Percentiles rank a stretch among this genome's conserved stretches.
These are phyloP conservation scores for Cisticola juncidis DNA, from an alignment of 2,113 vertebrate species.

Conservation along the genomic window DNA sequence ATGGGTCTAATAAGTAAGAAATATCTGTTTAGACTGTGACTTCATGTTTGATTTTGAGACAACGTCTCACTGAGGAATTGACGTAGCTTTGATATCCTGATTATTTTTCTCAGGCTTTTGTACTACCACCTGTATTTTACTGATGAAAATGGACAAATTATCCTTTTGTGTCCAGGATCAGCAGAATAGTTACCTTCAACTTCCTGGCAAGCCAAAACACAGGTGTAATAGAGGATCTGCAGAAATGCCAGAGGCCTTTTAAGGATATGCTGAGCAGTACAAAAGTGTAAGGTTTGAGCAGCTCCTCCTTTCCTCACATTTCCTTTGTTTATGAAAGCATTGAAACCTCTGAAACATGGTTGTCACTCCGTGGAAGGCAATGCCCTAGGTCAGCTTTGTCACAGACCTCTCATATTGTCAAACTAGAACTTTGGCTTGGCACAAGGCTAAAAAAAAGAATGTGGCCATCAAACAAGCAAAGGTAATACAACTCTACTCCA, in stretches of 20 bases:
- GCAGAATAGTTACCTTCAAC: neutral
- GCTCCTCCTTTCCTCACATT: neutral
- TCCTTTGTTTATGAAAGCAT: neutral
- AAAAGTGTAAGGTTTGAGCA: neutral
- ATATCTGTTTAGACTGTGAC: constrained; percentile 30
- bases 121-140: neutral
- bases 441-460: neutral
- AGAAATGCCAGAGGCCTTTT: neutral
- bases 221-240: neutral
- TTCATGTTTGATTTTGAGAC: constrained; percentile 15
- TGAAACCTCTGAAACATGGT: neutral
- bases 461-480: neutral
- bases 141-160: neutral
- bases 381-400: neutral
- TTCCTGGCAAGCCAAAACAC: neutral
- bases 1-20: neutral
- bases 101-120: constrained; percentile 49
- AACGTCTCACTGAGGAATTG: neutral
- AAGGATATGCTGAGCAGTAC: neutral
- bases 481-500: neutral
- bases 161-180: neutral
- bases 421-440: neutral
- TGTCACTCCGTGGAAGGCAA: neutral
- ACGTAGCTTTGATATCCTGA: constrained; percentile 5
- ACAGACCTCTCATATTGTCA: neutral